Conservation (phyloP, 2,113 vertebrate species). For the Zosterops lateralis region DNA sequence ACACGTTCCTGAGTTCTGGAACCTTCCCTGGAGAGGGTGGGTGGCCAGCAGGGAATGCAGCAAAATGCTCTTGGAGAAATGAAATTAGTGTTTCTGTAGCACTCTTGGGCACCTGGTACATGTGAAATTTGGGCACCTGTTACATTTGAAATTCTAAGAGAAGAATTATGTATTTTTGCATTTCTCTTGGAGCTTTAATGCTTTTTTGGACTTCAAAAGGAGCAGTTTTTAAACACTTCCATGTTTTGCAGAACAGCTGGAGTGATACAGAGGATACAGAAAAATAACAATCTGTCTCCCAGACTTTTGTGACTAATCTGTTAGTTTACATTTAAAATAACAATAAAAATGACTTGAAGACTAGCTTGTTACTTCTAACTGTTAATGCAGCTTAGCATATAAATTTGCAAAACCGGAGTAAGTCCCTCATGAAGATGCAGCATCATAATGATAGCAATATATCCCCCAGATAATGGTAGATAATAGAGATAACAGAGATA, state of each 20-base stretch:
- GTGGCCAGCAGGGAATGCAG: neutral
- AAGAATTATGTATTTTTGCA: neutral
- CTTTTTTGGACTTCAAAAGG: neutral
- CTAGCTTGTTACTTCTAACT: neutral
- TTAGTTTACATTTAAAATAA: neutral
- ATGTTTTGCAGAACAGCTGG: neutral
- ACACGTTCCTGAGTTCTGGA: neutral
- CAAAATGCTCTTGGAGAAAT: neutral
- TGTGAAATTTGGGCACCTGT: neutral
- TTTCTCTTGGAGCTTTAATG: neutral
- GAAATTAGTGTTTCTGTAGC: neutral
- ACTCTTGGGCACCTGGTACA: neutral
- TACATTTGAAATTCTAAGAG: neutral
- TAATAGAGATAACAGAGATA: neutral
- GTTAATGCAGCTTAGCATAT: neutral
- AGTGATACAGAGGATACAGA: neutral
- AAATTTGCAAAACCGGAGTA: neutral
- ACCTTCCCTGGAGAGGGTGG: neutral
- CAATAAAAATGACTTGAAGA: neutral
- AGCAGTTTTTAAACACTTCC: neutral
- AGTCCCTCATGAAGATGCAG: neutral
- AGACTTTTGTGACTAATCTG: neutral
- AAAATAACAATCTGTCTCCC: neutral
- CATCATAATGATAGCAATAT: neutral
- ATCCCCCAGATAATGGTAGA: neutral